Evolutionary conservation across 2,113 vertebrate genomes (phyloP).

Genomic region (Grantiella picta): DNA sequence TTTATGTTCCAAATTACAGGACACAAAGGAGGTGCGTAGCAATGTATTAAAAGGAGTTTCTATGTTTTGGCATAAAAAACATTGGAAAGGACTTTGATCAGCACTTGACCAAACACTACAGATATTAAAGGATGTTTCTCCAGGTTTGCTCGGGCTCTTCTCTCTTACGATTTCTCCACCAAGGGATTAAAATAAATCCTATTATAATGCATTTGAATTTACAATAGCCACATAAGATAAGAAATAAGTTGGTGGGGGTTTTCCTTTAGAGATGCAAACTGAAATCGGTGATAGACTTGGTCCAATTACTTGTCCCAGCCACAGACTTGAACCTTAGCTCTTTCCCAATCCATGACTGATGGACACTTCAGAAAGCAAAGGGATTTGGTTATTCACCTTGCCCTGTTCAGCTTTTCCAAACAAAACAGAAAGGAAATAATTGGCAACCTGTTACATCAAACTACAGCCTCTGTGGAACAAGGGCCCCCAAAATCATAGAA

Average conservation of each 20-base stretch:
- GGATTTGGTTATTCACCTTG: neutral
- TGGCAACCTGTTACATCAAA: neutral
- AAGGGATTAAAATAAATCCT: neutral
- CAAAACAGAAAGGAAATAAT: neutral
- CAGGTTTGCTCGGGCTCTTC: neutral
- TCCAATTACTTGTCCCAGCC: neutral
- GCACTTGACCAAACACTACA: neutral
- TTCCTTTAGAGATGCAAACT: neutral
- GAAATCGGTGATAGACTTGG: neutral
- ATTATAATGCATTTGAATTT: neutral
- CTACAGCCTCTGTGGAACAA: neutral
- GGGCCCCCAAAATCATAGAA: neutral
- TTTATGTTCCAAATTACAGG: neutral
- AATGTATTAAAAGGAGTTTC: neutral
- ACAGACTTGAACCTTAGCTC: neutral
- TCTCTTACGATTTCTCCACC: neutral
- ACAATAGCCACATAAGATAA: neutral
- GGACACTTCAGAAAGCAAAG: neutral
- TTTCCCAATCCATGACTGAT: neutral
- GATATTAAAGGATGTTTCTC: neutral
- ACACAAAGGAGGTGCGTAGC: rapidly evolving
- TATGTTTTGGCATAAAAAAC: neutral
- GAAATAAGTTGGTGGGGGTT: rapidly evolving
- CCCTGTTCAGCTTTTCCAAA: neutral
- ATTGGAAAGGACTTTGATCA: neutral